Base-by-base conservation (phyloP, 2,113 vertebrate genomes). In the Solea solea region DNA sequence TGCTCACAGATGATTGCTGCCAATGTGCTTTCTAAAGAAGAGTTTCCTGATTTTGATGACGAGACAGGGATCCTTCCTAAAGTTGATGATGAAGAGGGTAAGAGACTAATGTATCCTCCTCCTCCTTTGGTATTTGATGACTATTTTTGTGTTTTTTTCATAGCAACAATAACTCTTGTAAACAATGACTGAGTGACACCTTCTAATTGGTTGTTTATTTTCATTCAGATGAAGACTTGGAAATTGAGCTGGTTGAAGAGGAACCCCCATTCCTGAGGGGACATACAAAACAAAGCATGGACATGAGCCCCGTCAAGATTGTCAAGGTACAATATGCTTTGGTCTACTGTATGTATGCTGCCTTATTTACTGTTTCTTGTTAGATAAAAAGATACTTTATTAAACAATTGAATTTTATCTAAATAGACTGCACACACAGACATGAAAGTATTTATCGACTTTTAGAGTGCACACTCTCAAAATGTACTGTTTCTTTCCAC, bases 291-390 rank as follows among this genome's bases (percentile, higher is more conserved):
- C 97, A 98, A 69, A 99, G 97, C 91, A 98, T 98, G 96, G 97
- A 98, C 89, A 99, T 99, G 96, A 99, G 97, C 65, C 98, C 98
- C 8, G 98, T 99, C 66, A 99, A 99, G 89, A 99, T 99, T 2
- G 97, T 99, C 9, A 99, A 99, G 97, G 98, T 99, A 65, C 60
- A 53, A 8, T 40, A 7, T 1, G 51, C 15, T 15, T 55, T 7
- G 7, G 7, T 34, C 9, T 28, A 1, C 2, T 52, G 11, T 13
- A 2, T 0, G 3, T 5, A 5, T 42, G 41, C 41, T 7, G 41
- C 41, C 9, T 7, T 42, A 42, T 42, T 42, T 7, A 42, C 5
- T 9, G 41, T 7, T 42, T 42, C 5, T 42, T 42, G 21, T 21
- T 42, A 42, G 9, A 42, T 42, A 42, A 42, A 42, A 42, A 42